Evolutionary conservation across 2,797 vertebrate species (phyloP).

Genomic region (Synanceia verrucosa): DNA sequence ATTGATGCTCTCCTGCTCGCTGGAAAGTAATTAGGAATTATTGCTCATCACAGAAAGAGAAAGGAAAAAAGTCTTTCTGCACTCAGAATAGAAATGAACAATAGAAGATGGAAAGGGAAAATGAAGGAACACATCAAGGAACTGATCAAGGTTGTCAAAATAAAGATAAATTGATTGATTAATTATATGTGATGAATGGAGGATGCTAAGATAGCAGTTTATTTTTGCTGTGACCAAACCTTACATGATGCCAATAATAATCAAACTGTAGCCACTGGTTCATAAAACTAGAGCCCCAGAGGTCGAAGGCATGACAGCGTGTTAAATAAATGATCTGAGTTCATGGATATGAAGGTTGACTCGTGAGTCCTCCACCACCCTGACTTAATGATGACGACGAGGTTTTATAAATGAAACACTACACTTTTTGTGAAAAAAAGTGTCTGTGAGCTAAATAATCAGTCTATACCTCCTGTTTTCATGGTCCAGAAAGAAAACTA

Average conservation of each 20-base stretch:
- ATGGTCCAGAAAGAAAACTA: conserved; percentile 27
- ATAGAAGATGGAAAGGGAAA: no score
- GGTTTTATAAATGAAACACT: conserved; percentile 39
- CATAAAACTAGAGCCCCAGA: conserved; percentile 2
- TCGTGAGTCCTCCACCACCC: conserved; percentile 6
- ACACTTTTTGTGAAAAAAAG: no score
- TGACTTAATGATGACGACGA: conserved; percentile 27
- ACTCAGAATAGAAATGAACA: conserved; percentile 16
- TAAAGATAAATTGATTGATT: not conserved
- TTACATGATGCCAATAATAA: not conserved
- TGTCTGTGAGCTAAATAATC: conserved; percentile 4
- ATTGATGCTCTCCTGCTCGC: conserved; percentile 9
- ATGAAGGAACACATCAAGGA: conserved; percentile 3
- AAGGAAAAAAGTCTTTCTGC: not conserved
- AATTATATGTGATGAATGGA: not conserved
- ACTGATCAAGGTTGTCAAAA: not conserved
- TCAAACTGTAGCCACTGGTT: conserved; percentile 9
- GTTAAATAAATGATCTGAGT: conserved; percentile 13
- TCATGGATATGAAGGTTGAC: conserved; percentile 19
- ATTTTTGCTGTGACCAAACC: not conserved
- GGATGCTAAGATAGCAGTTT: not conserved
- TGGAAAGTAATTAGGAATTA: conserved; percentile 24
- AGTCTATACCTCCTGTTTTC: not conserved
- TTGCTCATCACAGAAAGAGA: conserved; percentile 4
- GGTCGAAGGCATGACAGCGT: conserved; percentile 23